These are phyloP conservation scores for Montipora foliosa DNA, from an alignment of 64 coral and sea anemone species.

Conservation along the genomic window DNA sequence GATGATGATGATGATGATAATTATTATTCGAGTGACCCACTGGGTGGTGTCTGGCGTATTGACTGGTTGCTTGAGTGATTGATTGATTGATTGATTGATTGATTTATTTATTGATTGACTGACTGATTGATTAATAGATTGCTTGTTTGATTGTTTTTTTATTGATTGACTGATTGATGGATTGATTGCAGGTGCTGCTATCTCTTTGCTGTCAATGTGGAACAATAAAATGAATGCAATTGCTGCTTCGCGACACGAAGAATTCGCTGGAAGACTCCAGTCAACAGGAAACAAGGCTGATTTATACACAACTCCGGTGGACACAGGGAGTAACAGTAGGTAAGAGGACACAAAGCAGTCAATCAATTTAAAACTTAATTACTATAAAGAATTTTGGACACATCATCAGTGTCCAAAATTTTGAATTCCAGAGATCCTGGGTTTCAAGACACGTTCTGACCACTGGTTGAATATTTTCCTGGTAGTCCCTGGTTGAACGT, in stretches of 20 bases:
- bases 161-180: neutral
- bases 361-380: no score
- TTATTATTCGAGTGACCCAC: neutral
- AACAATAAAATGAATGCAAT: slow-evolving; percentile 94
- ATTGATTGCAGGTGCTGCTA: slow-evolving; percentile 31
- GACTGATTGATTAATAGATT: neutral
- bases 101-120: neutral
- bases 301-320: slow-evolving; percentile 57
- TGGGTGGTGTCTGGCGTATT: neutral
- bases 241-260: slow-evolving; percentile 90
- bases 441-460: no score
- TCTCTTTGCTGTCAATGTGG: slow-evolving; percentile 90
- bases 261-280: slow-evolving; percentile 90
- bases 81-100: neutral
- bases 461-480: no score
- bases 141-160: neutral
- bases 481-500: no score
- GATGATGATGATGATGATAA: no score
- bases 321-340: slow-evolving; percentile 46
- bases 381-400: no score
- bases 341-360: neutral
- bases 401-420: no score
- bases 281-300: slow-evolving; percentile 86
- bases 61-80: neutral
- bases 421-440: no score